Evolutionary conservation across 2,113 vertebrate species (phyloP).

Genomic region (Cyprinodon tularosa): DNA sequence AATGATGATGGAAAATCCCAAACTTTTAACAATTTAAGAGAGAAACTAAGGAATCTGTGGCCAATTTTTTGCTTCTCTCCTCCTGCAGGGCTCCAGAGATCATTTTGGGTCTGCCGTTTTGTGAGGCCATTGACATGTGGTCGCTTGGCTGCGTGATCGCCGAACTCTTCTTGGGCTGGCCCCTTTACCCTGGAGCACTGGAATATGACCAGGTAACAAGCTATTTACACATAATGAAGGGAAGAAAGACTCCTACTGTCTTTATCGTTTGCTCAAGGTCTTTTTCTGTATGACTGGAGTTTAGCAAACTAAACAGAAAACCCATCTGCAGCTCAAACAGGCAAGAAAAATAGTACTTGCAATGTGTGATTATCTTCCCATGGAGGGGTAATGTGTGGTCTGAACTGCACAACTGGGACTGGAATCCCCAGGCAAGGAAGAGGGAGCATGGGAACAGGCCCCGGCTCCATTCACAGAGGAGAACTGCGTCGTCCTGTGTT

Average conservation of each 20-base stretch:
- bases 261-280: slow-evolving; percentile 18
- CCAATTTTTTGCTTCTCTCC: slow-evolving; percentile 19
- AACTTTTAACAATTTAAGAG: too few relatives aligned
- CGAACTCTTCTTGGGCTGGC: slow-evolving; percentile 97
- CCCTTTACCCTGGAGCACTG: slow-evolving; percentile 96
- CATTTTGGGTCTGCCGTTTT: slow-evolving; percentile 97
- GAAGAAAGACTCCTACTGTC: not conserved
- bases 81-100: slow-evolving; percentile 94
- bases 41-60: not conserved
- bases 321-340: slow-evolving; percentile 37
- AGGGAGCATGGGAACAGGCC: slow-evolving; percentile 63
- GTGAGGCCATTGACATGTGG: slow-evolving; percentile 99
- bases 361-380: slow-evolving; percentile 51
- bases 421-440: slow-evolving; percentile 25
- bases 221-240: not conserved
- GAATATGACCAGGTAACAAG: slow-evolving; percentile 95
- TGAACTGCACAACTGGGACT: slow-evolving; percentile 42
- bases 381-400: slow-evolving; percentile 20
- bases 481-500: slow-evolving; percentile 23
- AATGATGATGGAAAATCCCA: not conserved
- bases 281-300: slow-evolving; percentile 7
- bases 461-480: slow-evolving; percentile 40
- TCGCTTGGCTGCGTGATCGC: slow-evolving; percentile 97
- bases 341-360: slow-evolving; percentile 57
- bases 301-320: slow-evolving; percentile 45